Evolutionary conservation across 1,140 invertebrate genomes (phyloP), one percentile per base, ranked within the genome.

Genomic region (Brachionus asplanchnoidis): DNA sequence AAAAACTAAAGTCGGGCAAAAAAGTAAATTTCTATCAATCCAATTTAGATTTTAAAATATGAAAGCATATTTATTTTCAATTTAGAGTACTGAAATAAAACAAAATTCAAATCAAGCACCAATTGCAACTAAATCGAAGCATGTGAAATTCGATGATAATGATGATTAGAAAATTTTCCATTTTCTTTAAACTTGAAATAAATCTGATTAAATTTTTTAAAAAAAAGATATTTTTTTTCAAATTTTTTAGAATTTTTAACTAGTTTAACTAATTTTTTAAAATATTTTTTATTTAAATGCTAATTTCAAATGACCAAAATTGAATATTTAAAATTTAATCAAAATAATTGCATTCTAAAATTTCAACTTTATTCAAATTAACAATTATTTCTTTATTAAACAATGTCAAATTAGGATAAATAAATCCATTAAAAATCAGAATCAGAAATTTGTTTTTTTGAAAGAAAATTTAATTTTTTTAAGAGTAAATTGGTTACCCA

Each of bases 111-210:
- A 40, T 12, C 12, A 32, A 40, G 36, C 23, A 42, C 32, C 14
- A 75, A 23, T 23, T 12, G 40, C 20, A 20, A 14, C 32, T 17
- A 8, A 75, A 17, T 75, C 70, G 0, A 75, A 75, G 20, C 70
- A 75, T 44, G 40, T 75, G n/a, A 75, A 75, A 75, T 75, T 75
- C n/a, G 70, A 75, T 75, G 70, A 75, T 42, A 42, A 42, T 44
- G 70, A 75, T 75, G 6, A 75, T 42, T 40, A 44, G n/a, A 23
- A 44, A 44, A 17, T 40, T 7, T 28, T 70, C 14, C 4, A 70
- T 70, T 70, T 70, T 70, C 28, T 70, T 70, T 36, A 73, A 73
- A 73, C 11, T 75, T 42, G 23, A 75, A 75, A 75, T n/a, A 40
- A 75, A 42, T 17, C 20, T 68, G 26, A 68, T 14, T 40, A 9